Percentiles rank a stretch among this genome's conserved stretches.
Conservation (phyloP, 1,140 invertebrate species). For the Agrypnia vestita region DNA sequence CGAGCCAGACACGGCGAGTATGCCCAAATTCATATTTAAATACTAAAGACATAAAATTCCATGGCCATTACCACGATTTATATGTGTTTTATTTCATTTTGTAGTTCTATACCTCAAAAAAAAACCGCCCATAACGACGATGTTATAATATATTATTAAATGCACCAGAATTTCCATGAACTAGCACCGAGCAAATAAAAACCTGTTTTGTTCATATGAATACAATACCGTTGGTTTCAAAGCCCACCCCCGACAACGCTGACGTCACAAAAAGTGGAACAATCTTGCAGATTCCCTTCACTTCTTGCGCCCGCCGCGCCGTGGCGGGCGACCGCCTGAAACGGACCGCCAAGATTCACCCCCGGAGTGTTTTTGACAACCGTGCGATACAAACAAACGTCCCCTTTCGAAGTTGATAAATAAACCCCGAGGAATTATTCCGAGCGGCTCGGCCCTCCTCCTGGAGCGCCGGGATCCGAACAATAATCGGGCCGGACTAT, state of each 20-base stretch:
- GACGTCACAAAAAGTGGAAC: constrained; percentile 29
- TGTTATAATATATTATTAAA: too few species aligned
- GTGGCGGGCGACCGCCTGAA: constrained; percentile 6
- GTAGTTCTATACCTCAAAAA: too few species aligned
- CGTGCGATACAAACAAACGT: constrained; percentile 20
- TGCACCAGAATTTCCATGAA: too few species aligned
- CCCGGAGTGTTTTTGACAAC: constrained; percentile 21
- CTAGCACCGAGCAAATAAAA: not conserved
- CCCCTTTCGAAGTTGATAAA: constrained; percentile 10
- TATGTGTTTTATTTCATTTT: too few species aligned
- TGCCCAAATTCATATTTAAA: too few species aligned
- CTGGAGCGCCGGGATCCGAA: too few species aligned
- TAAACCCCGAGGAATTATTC: constrained; percentile 12
- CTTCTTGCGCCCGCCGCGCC: too few species aligned
- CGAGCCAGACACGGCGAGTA: too few species aligned
- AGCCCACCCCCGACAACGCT: not conserved
- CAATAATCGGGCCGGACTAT: too few species aligned
- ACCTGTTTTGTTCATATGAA: constrained; percentile 5
- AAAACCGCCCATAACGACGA: too few species aligned
- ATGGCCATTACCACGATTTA: too few species aligned
- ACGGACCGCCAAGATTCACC: constrained; percentile 22
- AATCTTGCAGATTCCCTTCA: constrained; percentile 29
- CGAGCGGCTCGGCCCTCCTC: not conserved
- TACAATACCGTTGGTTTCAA: constrained; percentile 1
- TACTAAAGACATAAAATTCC: too few species aligned